Evolutionary conservation across 2,888 invertebrate genomes (phyloP).

Genomic region (Bursaphelenchus okinawaensis): DNA sequence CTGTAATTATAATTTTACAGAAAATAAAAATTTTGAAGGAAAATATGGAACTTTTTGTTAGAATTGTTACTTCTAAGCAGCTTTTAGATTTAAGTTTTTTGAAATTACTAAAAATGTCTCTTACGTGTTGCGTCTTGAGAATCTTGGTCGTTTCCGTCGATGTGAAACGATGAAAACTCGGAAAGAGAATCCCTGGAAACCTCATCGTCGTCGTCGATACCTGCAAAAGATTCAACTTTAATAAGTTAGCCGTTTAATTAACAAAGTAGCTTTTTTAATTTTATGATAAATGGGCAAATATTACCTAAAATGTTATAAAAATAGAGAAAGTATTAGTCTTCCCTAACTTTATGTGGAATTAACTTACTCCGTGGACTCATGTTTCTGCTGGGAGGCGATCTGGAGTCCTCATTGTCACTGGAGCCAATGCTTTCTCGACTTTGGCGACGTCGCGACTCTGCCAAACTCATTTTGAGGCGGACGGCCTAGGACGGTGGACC

Average conservation of each 20-base stretch:
- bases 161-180: constrained; percentile 28
- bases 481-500: background rate
- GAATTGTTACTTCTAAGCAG: background rate
- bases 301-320: too few relatives aligned
- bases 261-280: too few relatives aligned
- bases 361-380: background rate
- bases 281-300: too few relatives aligned
- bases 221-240: too few relatives aligned
- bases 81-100: too few relatives aligned
- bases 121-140: background rate
- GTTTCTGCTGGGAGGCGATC: background rate
- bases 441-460: background rate
- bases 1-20: too few relatives aligned
- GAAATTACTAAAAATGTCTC: background rate
- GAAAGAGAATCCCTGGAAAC: constrained; percentile 27
- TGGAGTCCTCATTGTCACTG: background rate
- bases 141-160: constrained; percentile 12
- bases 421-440: background rate
- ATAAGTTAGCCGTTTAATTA: background rate
- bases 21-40: too few relatives aligned
- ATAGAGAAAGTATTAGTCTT: too few relatives aligned
- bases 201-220: constrained; percentile 21
- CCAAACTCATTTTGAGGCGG: background rate
- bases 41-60: too few relatives aligned
- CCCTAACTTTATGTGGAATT: too few relatives aligned